phyloP scores from a whole-genome alignment of 2,888 invertebrate species.

The Rhamnusium bicolor region DNA sequence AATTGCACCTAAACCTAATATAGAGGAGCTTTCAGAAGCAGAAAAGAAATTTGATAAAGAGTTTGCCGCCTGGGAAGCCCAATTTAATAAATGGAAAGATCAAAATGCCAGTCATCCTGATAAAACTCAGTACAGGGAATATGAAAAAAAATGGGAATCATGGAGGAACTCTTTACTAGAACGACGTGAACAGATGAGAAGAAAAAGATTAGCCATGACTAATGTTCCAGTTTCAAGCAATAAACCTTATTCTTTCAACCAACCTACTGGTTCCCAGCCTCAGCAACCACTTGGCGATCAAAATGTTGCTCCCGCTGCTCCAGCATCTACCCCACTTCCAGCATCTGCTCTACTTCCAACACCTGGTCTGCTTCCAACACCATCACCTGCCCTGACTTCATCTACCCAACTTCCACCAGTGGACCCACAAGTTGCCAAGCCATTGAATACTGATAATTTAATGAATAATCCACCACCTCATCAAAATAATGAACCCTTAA shows the following conservation, averaged over 20 bases:
- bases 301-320: background rate
- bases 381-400: background rate
- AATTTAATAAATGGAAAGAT: slow-evolving; percentile 92
- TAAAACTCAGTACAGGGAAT: slow-evolving; percentile 87
- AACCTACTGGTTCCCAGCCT: background rate
- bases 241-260: slow-evolving; percentile 4
- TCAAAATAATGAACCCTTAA: slow-evolving; percentile 63
- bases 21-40: slow-evolving; percentile 75
- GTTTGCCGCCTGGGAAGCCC: slow-evolving; percentile 92
- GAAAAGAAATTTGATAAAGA: slow-evolving; percentile 91
- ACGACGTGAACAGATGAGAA: slow-evolving; percentile 86
- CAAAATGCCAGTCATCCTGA: slow-evolving; percentile 95
- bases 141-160: slow-evolving; percentile 91
- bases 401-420: background rate
- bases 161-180: slow-evolving; percentile 86
- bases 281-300: slow-evolving; percentile 12
- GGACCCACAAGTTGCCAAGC: background rate
- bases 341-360: too few relatives aligned
- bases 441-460: slow-evolving; percentile 28
- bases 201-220: slow-evolving; percentile 72
- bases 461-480: slow-evolving; percentile 61
- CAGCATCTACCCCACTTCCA: too few relatives aligned
- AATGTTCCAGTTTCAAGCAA: slow-evolving; percentile 31
- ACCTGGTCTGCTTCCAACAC: background rate
- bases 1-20: slow-evolving; percentile 40